Conservation (phyloP, 2,888 invertebrate species). For the Iselma pallidipennis region DNA sequence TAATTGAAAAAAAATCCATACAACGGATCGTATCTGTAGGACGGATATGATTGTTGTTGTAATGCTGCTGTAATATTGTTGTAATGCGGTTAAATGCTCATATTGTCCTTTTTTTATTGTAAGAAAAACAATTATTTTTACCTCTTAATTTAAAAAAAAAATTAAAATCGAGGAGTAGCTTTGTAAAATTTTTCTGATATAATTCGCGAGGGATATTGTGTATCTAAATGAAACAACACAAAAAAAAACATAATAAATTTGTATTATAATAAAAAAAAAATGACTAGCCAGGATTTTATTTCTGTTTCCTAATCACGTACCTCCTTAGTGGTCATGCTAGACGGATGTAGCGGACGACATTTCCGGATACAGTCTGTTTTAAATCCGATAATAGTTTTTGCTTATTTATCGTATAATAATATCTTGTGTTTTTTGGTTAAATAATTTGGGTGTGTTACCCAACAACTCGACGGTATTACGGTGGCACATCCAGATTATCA, state of each 20-base stretch:
- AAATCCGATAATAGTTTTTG: background rate
- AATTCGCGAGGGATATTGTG: conserved; percentile 73
- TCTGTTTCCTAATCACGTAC: conserved; percentile 21
- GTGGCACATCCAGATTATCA: background rate
- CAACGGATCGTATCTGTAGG: conserved; percentile 15
- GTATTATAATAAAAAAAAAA: conserved; percentile 60
- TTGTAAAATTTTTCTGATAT: conserved; percentile 69
- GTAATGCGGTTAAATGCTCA: conserved; percentile 54
- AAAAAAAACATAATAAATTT: conserved; percentile 63
- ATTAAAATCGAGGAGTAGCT: conserved; percentile 60
- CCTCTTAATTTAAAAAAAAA: conserved; percentile 38
- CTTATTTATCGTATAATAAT: background rate
- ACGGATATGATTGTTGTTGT: conserved; percentile 22
- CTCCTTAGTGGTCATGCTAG: conserved; percentile 8
- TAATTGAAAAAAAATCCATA: conserved; percentile 4
- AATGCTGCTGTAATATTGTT: conserved; percentile 48
- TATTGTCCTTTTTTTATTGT: conserved; percentile 43
- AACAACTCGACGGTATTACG: too few species aligned
- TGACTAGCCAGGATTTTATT: conserved; percentile 17
- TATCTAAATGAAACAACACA: conserved; percentile 64
- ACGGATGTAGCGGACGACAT: conserved; percentile 22
- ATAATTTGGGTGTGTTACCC: background rate
- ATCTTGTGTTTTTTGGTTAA: too few species aligned
- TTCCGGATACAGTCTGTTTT: conserved; percentile 13
- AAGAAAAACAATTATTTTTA: conserved; percentile 39